Percentiles rank a stretch among this genome's conserved stretches.
phyloP scores from a whole-genome alignment of 2,797 vertebrate species.

The Eupleurogrammus muticus region DNA sequence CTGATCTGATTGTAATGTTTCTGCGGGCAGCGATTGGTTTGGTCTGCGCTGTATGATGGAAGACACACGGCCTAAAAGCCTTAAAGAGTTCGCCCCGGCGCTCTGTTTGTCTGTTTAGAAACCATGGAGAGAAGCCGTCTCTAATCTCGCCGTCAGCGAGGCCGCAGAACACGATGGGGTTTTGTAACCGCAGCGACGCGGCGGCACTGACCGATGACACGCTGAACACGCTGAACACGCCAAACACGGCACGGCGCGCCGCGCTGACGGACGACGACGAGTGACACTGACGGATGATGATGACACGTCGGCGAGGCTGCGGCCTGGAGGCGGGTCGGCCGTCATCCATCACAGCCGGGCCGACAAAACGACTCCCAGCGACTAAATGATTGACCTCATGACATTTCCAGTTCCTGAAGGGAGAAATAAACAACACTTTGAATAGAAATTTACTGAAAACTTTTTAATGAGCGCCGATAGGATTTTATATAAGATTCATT shows the following conservation, averaged over 20 bases:
- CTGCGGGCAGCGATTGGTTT: slow-evolving; percentile 46
- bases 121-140: slow-evolving; percentile 45
- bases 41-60: slow-evolving; percentile 27
- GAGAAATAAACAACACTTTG: neutral
- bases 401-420: neutral
- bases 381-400: slow-evolving; percentile 14
- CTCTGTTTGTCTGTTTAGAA: slow-evolving; percentile 62
- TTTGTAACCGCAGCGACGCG: slow-evolving; percentile 51
- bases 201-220: slow-evolving; percentile 61
- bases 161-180: slow-evolving; percentile 57
- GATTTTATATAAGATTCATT: no score
- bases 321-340: neutral
- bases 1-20: slow-evolving; percentile 55
- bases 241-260: slow-evolving; percentile 8
- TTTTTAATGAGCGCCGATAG: no score
- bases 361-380: no score
- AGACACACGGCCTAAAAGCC: slow-evolving; percentile 23
- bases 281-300: slow-evolving; percentile 50
- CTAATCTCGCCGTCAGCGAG: slow-evolving; percentile 49
- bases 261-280: slow-evolving; percentile 42
- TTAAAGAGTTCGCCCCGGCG: slow-evolving; percentile 13
- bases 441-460: slow-evolving; percentile 19
- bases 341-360: no score
- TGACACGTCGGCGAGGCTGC: slow-evolving; percentile 35
- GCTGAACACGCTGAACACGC: slow-evolving; percentile 38